phyloP scores from a whole-genome alignment of 2,113 vertebrate species.

The Damaliscus lunatus region DNA sequence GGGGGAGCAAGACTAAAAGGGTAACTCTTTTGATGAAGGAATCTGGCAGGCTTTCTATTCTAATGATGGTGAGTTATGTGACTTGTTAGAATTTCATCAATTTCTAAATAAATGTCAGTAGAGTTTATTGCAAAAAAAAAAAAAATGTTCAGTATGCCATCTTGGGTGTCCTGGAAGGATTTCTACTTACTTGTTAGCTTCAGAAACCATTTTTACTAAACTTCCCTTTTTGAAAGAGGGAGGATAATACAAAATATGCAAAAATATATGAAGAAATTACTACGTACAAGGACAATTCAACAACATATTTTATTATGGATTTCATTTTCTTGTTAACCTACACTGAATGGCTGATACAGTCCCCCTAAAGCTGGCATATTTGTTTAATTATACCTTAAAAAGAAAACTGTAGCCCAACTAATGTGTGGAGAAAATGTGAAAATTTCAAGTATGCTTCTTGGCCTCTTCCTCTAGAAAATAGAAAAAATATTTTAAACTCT shows the following conservation, averaged over 20 bases:
- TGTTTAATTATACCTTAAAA: conserved; percentile 64
- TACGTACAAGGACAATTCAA: conserved; percentile 22
- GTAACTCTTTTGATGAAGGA: neutral
- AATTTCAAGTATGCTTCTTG: conserved; percentile 51
- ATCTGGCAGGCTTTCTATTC: neutral
- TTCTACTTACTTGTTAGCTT: conserved; percentile 30
- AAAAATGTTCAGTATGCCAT: neutral
- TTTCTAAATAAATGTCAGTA: conserved; percentile 1
- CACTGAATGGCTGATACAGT: conserved; percentile 29
- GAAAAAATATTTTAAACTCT: conserved; percentile 40
- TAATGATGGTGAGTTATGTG: neutral
- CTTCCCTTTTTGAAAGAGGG: conserved; percentile 29
- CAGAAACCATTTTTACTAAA: neutral
- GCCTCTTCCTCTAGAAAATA: conserved; percentile 8
- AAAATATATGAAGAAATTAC: conserved; percentile 31
- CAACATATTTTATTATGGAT: conserved; percentile 56
- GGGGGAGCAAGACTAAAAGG: neutral
- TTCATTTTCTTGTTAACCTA: conserved; percentile 44
- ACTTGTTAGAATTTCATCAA: neutral
- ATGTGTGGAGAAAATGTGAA: conserved; percentile 53
- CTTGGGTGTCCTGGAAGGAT: neutral
- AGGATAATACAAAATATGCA: conserved; percentile 20
- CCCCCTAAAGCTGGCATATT: conserved; percentile 29
- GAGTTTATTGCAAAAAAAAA: neutral
- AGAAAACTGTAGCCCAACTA: conserved; percentile 44